Evolutionary conservation across 2,113 vertebrate species (phyloP).

Genomic region (Triplophysa dalaica): DNA sequence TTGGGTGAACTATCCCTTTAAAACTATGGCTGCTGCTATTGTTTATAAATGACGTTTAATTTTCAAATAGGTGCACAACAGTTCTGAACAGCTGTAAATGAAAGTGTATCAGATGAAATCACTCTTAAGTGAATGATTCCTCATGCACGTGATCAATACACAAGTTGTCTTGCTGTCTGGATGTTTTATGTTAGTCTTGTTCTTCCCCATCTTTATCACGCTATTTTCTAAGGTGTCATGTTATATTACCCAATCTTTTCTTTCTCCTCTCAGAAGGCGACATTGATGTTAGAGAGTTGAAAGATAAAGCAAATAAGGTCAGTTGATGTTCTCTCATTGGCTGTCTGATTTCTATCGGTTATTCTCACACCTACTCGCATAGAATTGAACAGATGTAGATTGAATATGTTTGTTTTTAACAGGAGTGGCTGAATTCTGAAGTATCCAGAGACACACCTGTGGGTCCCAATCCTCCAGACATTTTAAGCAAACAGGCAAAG

Average conservation of each 20-base stretch:
- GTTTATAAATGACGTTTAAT: background rate
- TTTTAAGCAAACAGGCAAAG: slow-evolving; percentile 79
- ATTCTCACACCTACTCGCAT: slow-evolving; percentile 16
- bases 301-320: slow-evolving; percentile 67
- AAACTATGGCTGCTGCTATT: background rate
- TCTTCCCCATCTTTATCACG: background rate
- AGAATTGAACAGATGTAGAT: background rate
- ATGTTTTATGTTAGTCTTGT: background rate
- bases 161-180: background rate
- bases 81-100: background rate
- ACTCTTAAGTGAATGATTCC: no score
- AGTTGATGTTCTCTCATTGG: slow-evolving; percentile 27
- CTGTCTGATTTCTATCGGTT: background rate
- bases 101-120: no score
- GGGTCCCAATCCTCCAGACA: slow-evolving; percentile 62
- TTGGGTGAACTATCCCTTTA: no score
- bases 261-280: slow-evolving; percentile 62
- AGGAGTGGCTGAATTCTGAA: slow-evolving; percentile 70
- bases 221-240: background rate
- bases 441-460: slow-evolving; percentile 42
- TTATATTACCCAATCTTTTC: slow-evolving; percentile 7
- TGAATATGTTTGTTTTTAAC: slow-evolving; percentile 26
- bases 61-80: background rate
- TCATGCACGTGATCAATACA: background rate
- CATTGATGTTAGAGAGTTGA: slow-evolving; percentile 57